A percentile compares a stretch with the other conserved stretches of the same genome.
Conservation (phyloP, 1,140 invertebrate genomes). For the Leptinotarsa undecemlineata region DNA sequence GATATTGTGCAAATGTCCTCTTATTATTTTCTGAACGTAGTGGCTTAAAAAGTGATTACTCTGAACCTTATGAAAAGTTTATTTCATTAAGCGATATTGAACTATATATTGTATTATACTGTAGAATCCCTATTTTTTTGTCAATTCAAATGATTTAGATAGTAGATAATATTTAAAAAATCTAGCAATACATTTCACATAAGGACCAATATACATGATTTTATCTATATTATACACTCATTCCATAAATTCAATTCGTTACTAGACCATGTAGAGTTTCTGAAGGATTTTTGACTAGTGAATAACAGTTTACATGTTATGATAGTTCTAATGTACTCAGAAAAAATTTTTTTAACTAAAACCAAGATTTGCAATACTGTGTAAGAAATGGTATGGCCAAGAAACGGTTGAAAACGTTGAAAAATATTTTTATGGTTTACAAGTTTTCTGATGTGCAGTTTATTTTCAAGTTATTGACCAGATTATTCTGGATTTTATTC, state of each 20-base stretch:
- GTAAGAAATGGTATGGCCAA: no score
- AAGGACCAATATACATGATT: constrained; percentile 36
- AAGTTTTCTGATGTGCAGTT: no score
- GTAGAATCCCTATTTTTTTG: constrained; percentile 35
- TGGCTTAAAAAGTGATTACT: constrained; percentile 41
- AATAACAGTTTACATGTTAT: no score
- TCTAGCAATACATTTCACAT: constrained; percentile 37
- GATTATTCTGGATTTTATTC: not conserved
- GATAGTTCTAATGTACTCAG: no score
- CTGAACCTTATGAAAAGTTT: constrained; percentile 26
- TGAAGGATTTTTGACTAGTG: no score
- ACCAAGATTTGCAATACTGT: no score
- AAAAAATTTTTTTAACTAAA: no score
- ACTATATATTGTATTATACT: constrained; percentile 38
- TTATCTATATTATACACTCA: constrained; percentile 6
- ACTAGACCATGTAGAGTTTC: not conserved
- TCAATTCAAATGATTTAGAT: constrained; percentile 32
- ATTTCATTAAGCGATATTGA: constrained; percentile 29
- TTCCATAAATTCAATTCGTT: not conserved
- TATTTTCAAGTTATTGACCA: no score
- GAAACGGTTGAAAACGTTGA: no score
- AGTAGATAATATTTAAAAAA: constrained; percentile 33
- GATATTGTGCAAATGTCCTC: not conserved
- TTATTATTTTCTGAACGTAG: constrained; percentile 33
- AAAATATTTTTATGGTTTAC: no score